These are phyloP conservation scores for Euphysa ruthae DNA, from an alignment of 30 jellyfish, hydroid and myxozoan genomes.

Conservation along the genomic window DNA sequence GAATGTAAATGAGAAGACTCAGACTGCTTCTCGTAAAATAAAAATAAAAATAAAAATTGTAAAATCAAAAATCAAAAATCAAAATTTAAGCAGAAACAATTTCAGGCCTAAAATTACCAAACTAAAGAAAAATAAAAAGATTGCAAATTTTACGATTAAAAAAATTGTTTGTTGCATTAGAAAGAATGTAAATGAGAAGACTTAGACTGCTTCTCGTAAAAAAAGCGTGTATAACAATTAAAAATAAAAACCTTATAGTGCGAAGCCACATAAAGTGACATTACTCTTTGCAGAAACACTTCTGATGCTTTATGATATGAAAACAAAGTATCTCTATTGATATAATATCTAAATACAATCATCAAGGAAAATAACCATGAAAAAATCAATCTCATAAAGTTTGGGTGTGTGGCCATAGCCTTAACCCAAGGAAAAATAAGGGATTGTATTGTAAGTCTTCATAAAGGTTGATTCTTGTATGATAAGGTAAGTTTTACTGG, in stretches of 20 bases:
- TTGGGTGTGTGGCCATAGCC: no score
- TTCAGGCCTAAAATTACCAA: neutral
- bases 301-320: slow-evolving; percentile 99
- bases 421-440: neutral
- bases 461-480: no score
- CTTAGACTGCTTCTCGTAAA: no score
- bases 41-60: no score
- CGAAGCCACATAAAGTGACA: slow-evolving; percentile 88
- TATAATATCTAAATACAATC: slow-evolving; percentile 48
- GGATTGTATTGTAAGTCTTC: no score
- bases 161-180: no score
- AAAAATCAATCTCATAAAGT: neutral
- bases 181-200: no score
- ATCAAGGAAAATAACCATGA: slow-evolving; percentile 11
- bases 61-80: no score
- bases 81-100: neutral
- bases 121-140: neutral
- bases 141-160: neutral
- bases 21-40: neutral
- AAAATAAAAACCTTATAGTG: slow-evolving; percentile 78
- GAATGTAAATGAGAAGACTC: no score
- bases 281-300: slow-evolving; percentile 66
- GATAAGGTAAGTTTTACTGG: no score
- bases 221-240: neutral
- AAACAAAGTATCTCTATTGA: slow-evolving; percentile 91